Evolutionary conservation across 2,113 vertebrate genomes (phyloP), one percentile per base, ranked within the genome.

Genomic region (Coreoperca whiteheadi): DNA sequence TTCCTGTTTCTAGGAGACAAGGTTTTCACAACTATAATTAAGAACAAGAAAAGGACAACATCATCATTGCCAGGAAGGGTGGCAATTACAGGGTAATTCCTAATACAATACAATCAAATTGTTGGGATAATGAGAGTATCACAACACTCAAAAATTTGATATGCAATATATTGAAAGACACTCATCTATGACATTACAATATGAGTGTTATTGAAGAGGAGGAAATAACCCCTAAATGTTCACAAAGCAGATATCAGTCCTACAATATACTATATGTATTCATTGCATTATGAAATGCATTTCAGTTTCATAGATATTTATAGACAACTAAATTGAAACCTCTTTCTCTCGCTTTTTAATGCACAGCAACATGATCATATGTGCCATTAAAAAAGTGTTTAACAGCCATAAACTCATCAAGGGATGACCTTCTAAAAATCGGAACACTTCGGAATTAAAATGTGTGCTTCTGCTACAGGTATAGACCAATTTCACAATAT

Each of bases 1-100:
- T 74, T 95, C 96, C 77, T 97, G 96, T 96, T 97, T 94, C 94
- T 95, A 86, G 87, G 20, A 93, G 70, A 92, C 85, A 84, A 20
- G 71, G 77, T 30, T 30, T 70, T 37, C 57, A 88, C 23, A 87
- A 66, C 28, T 81, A 87, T 50, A 74, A 70, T 75, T 77, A 63
- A 74, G 32, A 77, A 51, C 50, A 77, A 25, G 21, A 54, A 85
- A 71, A 30, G 14, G 39, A 51, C 39, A 46, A 28, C 60, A 43
- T 64, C 74, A 60, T 74, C 46, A 50, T 20, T 34, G 65, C 46
- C 28, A 77, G 53, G 14, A 59, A 20, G 15, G 60, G 37, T 6
- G 30, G 71, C 11, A 46, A 46, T 34, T 43, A 61, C 12, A 4
- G 34, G 51, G 39, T 57, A 25, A 43, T 69, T 78, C 9, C 75